phyloP scores from a whole-genome alignment of 2,113 vertebrate species.

The Pongo pygmaeus region DNA sequence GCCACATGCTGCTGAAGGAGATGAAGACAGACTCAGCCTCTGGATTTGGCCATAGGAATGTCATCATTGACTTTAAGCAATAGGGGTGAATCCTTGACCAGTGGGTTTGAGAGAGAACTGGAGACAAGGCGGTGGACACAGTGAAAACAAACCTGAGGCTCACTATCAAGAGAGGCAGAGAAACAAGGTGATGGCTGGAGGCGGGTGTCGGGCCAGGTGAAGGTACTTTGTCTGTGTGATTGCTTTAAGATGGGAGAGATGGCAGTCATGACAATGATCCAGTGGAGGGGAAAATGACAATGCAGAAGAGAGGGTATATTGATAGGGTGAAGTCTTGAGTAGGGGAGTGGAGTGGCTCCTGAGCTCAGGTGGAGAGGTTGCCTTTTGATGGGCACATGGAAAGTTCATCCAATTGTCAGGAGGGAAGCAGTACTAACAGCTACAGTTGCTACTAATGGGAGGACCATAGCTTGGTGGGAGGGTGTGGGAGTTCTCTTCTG shows the following conservation, averaged over 20 bases:
- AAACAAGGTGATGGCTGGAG: no score
- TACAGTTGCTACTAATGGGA: not conserved
- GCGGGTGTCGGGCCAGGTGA: no score
- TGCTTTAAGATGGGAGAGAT: not conserved
- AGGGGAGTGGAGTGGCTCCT: fast-evolving
- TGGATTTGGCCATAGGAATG: not conserved
- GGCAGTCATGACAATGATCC: not conserved
- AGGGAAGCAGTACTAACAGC: not conserved
- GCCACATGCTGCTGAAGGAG: not conserved
- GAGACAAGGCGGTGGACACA: not conserved
- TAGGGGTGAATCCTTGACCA: not conserved
- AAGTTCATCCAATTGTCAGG: not conserved
- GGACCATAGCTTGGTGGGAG: not conserved
- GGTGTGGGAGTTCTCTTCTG: not conserved
- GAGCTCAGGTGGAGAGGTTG: not conserved
- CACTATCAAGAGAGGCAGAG: not conserved
- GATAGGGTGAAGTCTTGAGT: not conserved
- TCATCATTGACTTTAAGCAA: not conserved
- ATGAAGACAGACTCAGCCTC: not conserved
- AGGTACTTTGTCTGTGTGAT: not conserved
- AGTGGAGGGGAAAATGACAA: no score
- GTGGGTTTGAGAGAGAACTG: not conserved
- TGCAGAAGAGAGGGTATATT: not conserved
- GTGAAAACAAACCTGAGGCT: not conserved
- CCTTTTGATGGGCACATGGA: not conserved